phyloP scores from a whole-genome alignment of 2,113 vertebrate genomes.

The Empidonax alnorum region DNA sequence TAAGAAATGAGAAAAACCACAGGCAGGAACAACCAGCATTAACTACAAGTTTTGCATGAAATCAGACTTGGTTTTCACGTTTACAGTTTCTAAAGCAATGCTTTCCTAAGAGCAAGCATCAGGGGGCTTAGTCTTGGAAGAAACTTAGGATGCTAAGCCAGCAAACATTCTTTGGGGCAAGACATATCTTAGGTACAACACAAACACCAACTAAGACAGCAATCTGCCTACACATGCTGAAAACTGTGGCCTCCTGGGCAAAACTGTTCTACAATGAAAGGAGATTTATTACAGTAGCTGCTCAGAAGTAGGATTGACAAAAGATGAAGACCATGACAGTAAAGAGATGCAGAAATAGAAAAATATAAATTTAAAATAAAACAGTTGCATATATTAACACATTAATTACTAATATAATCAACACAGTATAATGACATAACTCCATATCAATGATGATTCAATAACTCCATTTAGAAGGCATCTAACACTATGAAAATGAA shows the following conservation, averaged over 20 bases:
- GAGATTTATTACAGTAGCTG: not conserved
- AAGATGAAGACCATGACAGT: not conserved
- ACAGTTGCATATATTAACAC: not conserved
- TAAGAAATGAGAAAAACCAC: not conserved
- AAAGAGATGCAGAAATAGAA: not conserved
- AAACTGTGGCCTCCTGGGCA: not conserved
- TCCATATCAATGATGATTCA: not conserved
- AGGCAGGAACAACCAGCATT: not conserved
- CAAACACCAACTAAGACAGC: not conserved
- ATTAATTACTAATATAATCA: not conserved
- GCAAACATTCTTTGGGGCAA: not conserved
- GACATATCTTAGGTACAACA: not conserved
- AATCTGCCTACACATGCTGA: not conserved
- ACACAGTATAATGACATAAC: not conserved
- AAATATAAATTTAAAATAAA: not conserved
- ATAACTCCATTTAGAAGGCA: not conserved
- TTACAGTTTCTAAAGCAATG: not conserved
- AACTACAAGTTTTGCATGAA: not conserved
- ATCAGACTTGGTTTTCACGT: not conserved
- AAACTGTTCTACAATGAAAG: not conserved
- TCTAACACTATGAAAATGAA: not conserved
- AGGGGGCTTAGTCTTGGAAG: not conserved
- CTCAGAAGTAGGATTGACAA: not conserved
- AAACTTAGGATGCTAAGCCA: not conserved
- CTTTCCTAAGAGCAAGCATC: not conserved